These are phyloP conservation scores for Nebria salina DNA, from an alignment of 2,888 invertebrate species.

Conservation along the genomic window DNA sequence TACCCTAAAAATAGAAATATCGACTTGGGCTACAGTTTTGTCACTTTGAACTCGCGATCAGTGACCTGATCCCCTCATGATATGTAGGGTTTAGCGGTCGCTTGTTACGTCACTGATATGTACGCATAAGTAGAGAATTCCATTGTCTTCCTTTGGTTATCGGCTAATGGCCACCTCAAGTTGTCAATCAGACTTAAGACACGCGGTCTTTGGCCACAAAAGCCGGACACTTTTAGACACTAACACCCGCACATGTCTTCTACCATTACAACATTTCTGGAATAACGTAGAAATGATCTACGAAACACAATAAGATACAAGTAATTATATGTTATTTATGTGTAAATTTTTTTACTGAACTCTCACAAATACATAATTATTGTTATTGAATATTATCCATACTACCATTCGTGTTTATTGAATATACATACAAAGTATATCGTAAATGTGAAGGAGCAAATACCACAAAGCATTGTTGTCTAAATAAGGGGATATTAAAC, in stretches of 20 bases:
- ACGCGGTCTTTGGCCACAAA: conserved; percentile 3
- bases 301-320: not conserved
- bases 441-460: not conserved
- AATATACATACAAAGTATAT: not conserved
- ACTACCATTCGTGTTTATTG: not conserved
- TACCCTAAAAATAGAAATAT: too few relatives aligned
- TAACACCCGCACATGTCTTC: not conserved
- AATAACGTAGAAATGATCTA: not conserved
- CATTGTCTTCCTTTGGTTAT: not conserved
- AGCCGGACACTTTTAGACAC: not conserved
- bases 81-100: conserved; percentile 3
- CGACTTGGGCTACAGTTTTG: not conserved
- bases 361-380: not conserved
- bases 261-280: not conserved
- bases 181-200: conserved; percentile 13
- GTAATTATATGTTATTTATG: not conserved
- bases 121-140: not conserved
- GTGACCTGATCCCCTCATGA: not conserved
- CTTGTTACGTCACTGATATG: not conserved
- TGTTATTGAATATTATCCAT: not conserved
- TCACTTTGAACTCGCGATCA: not conserved
- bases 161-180: conserved; percentile 12
- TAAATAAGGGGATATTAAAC: too few relatives aligned
- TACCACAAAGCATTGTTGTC: too few relatives aligned
- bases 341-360: not conserved